phyloP scores from a whole-genome alignment of 2,797 vertebrate species.

The Poeciliopsis turneri region DNA sequence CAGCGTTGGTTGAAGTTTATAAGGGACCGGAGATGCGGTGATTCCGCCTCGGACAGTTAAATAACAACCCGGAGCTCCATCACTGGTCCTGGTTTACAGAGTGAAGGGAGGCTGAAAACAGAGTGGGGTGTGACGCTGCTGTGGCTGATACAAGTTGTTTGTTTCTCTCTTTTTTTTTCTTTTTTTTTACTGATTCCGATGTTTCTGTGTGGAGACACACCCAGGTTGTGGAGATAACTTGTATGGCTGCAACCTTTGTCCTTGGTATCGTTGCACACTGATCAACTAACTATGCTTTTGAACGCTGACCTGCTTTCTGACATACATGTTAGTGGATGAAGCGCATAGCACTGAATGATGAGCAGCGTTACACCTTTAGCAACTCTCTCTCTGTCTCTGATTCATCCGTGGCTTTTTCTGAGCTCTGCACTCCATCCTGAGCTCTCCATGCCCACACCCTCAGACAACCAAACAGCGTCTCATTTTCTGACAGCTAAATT shows the following conservation, averaged over 20 bases:
- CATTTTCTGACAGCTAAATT: conserved; percentile 14
- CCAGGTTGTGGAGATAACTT: conserved; percentile 79
- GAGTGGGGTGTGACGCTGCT: conserved; percentile 42
- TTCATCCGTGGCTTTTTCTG: conserved; percentile 1
- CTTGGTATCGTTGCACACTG: conserved; percentile 42
- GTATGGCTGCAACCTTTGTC: conserved; percentile 65
- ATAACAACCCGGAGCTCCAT: background rate
- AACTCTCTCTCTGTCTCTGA: conserved; percentile 17
- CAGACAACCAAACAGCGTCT: conserved; percentile 18
- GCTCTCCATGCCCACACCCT: conserved; percentile 45
- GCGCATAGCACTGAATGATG: background rate
- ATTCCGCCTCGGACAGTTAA: conserved; percentile 8
- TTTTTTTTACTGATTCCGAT: background rate
- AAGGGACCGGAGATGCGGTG: background rate
- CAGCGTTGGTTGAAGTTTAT: conserved; percentile 46
- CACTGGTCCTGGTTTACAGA: background rate
- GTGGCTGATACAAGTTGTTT: conserved; percentile 60
- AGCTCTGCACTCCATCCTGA: conserved; percentile 13
- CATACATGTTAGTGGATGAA: background rate
- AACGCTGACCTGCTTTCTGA: conserved; percentile 3
- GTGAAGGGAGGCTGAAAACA: background rate
- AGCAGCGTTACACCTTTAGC: background rate
- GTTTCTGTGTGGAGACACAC: conserved; percentile 78
- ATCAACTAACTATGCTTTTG: conserved; percentile 39
- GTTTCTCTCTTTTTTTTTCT: background rate